Evolutionary conservation across 92 coral and sea anemone genomes (phyloP), one percentile per base, ranked within the genome.

Genomic region (Porites lobata): DNA sequence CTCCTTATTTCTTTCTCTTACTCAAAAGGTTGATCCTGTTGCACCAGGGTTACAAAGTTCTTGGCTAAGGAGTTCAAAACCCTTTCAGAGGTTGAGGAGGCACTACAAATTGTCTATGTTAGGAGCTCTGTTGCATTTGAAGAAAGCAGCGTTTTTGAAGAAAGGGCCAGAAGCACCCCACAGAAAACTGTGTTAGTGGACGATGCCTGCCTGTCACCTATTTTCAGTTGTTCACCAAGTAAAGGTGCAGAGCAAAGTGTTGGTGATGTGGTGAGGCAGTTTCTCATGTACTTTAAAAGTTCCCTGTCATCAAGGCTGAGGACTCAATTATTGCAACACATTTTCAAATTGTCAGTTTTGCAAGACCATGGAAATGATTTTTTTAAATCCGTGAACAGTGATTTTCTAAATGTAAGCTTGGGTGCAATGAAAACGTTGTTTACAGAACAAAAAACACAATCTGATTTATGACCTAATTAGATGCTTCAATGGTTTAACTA

Each of bases 71-170:
- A 71, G 66, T 89, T 18, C 62, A 2, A 63, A 7, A 66, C 92
- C 2, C 73, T 92, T 65, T 75, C 90, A 57, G 91, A 89, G 76
- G 95, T 89, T 65, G 95, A 89, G 53, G 89, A 89, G 29, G 70
- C 77, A 13, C 54, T 92, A 4, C 72, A 72, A 13, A 74, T 91
- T 1, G 89, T 83, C 58, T 92, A 88, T 53, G 18, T 92, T 19
- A 70, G 10, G 29, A 63, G 50, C 51, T 29, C 17, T 7, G 6
- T 43, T 38, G 18, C 58, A n/a, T 17, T 15, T 62, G 29, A 11
- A 52, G 51, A 24, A 52, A 51, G 19, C 57, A 75, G 18, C 72
- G 1, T 9, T 9, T 9, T 13, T 9, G 59, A 54, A 0, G 7
- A 26, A 29, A 29, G 32, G 32, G 32, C 32, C 18, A 56, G 1